Base-by-base conservation (phyloP, 23 tunicate genomes). In the Botrylloides violaceus region DNA sequence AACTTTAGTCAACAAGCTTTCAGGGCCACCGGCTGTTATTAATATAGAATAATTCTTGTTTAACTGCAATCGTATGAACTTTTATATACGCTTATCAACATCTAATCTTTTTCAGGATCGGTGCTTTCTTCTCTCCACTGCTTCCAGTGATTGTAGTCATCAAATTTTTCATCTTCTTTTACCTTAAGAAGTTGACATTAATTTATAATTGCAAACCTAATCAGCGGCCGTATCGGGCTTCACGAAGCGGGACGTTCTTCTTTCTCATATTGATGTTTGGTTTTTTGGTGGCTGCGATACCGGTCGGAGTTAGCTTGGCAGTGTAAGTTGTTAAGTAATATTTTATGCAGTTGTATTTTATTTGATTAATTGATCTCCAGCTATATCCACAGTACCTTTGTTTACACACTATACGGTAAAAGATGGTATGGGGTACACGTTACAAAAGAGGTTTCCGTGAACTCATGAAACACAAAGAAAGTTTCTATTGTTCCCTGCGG, bases 131-230 rank as follows among this genome's bases (percentile, higher is more conserved):
- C 49, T 77, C 90, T 49, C 97, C 97, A 18, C 77, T 90, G 64
- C 77, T 90, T 30, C 97, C 97, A 49, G 85, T 71, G 36, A 90
- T 90, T 65, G 83, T 90, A 28, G 85, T 90, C 23, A 63, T 90
- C 33, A 90, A 90, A 62, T 90, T 90, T 59, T 90, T 90, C 63
- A 58, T 83, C 12, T 90, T 84, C 59, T 90, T 90, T 64, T 90
- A 90, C 78, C 58, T 90, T 75, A 80, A 90, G 78, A 90, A 90
- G 34, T 49, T 90, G 37, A 75, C 90, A 15, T 53, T 90, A 19
- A 59, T 83, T 43, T 83, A 90, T 77, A 90, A 90, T 73, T 90
- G 97, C 77, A 77, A 87, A 30, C 97, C 97, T 20, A 78, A 84
- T 19, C 60, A 72, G 6, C 71, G 86, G 27, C 97, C 97, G 27